Conservation (phyloP, 2,888 invertebrate species). For the Girardia tigrina region DNA sequence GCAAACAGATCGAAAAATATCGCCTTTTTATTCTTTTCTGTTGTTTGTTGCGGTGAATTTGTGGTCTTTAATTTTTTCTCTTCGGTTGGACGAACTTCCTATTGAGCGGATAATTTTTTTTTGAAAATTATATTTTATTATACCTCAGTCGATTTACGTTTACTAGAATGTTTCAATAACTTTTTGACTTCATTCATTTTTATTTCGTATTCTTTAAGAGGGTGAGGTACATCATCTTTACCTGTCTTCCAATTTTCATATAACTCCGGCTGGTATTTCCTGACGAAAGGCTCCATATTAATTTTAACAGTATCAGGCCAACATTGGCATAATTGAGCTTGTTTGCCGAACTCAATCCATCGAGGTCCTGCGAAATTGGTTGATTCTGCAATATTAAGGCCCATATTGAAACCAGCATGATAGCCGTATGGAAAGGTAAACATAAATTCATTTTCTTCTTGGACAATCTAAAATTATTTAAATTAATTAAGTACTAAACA, state of each 20-base stretch:
- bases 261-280: slow-evolving; percentile 54
- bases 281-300: slow-evolving; percentile 95
- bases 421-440: slow-evolving; percentile 98
- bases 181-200: background rate
- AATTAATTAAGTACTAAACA: too few species aligned
- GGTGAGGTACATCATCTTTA: slow-evolving; percentile 75
- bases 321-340: slow-evolving; percentile 36
- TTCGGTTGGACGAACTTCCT: background rate
- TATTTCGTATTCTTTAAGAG: slow-evolving; percentile 60
- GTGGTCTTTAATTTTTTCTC: background rate
- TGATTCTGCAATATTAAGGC: slow-evolving; percentile 94
- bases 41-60: background rate
- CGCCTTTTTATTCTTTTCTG: background rate
- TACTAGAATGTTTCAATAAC: background rate
- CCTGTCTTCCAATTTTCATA: slow-evolving; percentile 81
- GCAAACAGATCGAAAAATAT: background rate
- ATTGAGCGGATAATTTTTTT: too few species aligned
- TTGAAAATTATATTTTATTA: background rate
- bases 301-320: slow-evolving; percentile 62
- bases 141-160: background rate
- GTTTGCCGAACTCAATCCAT: slow-evolving; percentile 95
- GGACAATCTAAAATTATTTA: slow-evolving; percentile 78
- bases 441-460: slow-evolving; percentile 89
- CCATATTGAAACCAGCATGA: slow-evolving; percentile 94
- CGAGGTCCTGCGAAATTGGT: slow-evolving; percentile 92